These are phyloP conservation scores for Oceanites oceanicus DNA, from an alignment of 2,113 vertebrate species.

Conservation along the genomic window DNA sequence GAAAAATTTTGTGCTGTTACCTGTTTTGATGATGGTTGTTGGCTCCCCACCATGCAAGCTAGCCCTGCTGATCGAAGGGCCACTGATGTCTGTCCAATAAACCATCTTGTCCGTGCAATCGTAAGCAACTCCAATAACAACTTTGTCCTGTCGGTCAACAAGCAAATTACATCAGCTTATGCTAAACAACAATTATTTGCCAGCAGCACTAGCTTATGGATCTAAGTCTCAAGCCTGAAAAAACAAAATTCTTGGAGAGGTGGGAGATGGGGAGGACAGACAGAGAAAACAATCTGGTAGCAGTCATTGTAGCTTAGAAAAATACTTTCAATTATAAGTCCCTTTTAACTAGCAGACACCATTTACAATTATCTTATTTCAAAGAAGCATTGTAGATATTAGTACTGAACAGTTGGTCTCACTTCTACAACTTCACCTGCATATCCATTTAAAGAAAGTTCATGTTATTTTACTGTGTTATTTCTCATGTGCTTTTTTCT, in stretches of 20 bases:
- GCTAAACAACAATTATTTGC: neutral
- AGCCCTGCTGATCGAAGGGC: constrained; percentile 87
- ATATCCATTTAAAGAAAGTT: neutral
- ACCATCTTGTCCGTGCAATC: constrained; percentile 91
- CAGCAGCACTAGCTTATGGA: neutral
- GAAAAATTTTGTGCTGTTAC: constrained; percentile 59
- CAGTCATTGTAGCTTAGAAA: neutral
- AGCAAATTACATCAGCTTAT: constrained; percentile 6
- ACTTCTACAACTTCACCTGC: neutral
- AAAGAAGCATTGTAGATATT: neutral
- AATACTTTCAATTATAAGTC: neutral
- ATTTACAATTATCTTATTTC: neutral
- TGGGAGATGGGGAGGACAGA: neutral
- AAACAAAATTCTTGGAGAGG: neutral
- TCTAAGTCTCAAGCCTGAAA: neutral
- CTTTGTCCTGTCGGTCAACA: constrained; percentile 80
- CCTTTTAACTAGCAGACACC: neutral
- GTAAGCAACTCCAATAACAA: constrained; percentile 89
- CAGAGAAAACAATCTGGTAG: neutral
- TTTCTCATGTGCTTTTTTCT: neutral
- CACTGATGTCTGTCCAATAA: constrained; percentile 93
- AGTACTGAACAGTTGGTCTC: neutral
- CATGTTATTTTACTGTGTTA: neutral
- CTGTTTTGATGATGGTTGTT: constrained; percentile 79
- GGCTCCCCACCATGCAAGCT: constrained; percentile 86